A percentile compares a stretch with the other conserved stretches of the same genome.
Evolutionary conservation across 2,113 vertebrate genomes (phyloP).

Genomic region (Choloepus hoffmanni): DNA sequence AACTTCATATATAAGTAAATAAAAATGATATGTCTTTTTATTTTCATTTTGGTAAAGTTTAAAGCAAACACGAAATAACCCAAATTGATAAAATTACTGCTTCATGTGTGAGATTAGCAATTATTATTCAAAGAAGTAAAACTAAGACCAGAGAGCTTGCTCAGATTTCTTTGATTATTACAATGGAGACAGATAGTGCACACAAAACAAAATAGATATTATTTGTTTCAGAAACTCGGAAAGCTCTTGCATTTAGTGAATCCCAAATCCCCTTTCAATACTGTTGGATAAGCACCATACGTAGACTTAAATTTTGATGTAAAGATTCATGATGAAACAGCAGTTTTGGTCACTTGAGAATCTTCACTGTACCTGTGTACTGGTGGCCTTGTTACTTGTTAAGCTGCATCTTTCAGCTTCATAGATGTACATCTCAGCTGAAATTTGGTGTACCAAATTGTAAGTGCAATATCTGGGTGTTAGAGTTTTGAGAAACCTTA

Average conservation of each 20-base stretch:
- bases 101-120: slow-evolving; percentile 18
- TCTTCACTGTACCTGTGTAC: not conserved
- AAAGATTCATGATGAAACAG: not conserved
- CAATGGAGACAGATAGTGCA: not conserved
- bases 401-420: not conserved
- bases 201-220: not conserved
- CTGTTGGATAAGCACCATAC: not conserved
- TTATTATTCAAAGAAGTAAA: slow-evolving; percentile 34
- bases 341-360: not conserved
- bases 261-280: slow-evolving; percentile 38
- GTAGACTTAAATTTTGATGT: not conserved
- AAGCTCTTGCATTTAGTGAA: slow-evolving; percentile 19
- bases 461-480: not conserved
- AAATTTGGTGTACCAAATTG: not conserved
- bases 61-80: not conserved
- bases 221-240: slow-evolving; percentile 48
- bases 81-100: not conserved
- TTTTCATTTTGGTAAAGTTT: slow-evolving; percentile 52
- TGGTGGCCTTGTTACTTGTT: not conserved
- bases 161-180: not conserved
- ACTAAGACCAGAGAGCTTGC: not conserved
- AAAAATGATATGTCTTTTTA: not conserved
- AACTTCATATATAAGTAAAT: slow-evolving; percentile 44
- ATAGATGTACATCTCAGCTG: not conserved
- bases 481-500: not conserved